Conservation (phyloP, 2,888 invertebrate species). For the Platycheirus albimanus region DNA sequence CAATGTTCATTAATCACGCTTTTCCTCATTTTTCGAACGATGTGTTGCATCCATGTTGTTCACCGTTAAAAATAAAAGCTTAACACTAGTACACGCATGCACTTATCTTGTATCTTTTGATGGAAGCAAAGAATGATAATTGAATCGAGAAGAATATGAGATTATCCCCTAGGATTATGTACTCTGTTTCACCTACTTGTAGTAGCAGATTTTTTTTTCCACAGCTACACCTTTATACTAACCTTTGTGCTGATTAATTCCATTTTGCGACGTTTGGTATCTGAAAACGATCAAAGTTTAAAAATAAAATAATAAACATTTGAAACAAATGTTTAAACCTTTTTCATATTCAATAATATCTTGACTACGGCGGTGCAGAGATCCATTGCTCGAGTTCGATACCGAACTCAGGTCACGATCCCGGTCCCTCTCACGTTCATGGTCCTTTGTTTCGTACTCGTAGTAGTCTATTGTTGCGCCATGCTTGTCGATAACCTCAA, state of each 20-base stretch:
- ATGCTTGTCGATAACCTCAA: constrained; percentile 71
- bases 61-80: constrained; percentile 37
- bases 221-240: constrained; percentile 86
- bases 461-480: constrained; percentile 78
- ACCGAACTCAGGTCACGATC: constrained; percentile 85
- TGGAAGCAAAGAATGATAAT: constrained; percentile 53
- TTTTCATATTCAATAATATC: constrained; percentile 85
- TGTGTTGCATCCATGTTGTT: constrained; percentile 1
- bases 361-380: constrained; percentile 84
- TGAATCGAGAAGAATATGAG: constrained; percentile 47
- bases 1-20: constrained; percentile 34
- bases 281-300: constrained; percentile 79
- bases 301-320: background rate
- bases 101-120: constrained; percentile 51
- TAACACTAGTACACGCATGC: constrained; percentile 70
- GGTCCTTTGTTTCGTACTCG: constrained; percentile 83
- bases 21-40: background rate
- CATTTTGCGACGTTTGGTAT: constrained; percentile 93
- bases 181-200: constrained; percentile 47
- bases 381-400: constrained; percentile 84
- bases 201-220: constrained; percentile 40
- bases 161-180: constrained; percentile 50
- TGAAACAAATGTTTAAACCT: constrained; percentile 82
- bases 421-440: constrained; percentile 86
- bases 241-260: constrained; percentile 92